Evolutionary conservation across 37 sponge, comb jelly and placozoan genomes (phyloP), one percentile per base, ranked within the genome.

Genomic region (Chondrosia reniformis): DNA sequence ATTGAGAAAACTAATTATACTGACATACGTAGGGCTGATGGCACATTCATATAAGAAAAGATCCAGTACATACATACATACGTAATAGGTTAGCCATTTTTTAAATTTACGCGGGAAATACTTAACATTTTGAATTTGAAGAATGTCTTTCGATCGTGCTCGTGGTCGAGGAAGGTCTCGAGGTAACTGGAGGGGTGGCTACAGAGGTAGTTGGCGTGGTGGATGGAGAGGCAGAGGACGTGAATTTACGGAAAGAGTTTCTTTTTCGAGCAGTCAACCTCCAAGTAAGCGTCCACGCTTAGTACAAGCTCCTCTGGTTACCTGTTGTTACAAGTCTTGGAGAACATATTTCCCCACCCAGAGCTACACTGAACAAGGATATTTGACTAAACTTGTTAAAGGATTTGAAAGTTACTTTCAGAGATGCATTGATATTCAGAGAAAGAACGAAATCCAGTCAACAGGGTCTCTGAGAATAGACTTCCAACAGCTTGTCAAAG

Each of bases 281-380:
- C 36, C 56, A 46, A 1, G 55, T 22, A 75, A 54, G 36, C 15
- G 72, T 28, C 79, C 63, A 21, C 36, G 64, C 42, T 40, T 82
- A 38, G 63, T 79, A 24, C 91, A 90, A 42, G 45, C 84, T 0
- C 55, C 81, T 30, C 72, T 92, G 9, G 43, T 7, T 12, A 74
- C 42, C 67, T 76, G 78, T 45, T 83, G 79, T 2, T 92, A 87
- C 63, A 61, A 63, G 39, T 33, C 72, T 6, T 92, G 92, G 92
- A 76, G 67, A 45, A 61, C 28, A 27, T 92, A 92, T 62, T 54
- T 87, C 37, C 85, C 85, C 0, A 54, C 86, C 24, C 80, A 92
- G 78, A 72, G 21, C 0, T 85, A 46, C 46, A 52, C 63, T 13
- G 75, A 78, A 15, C 45, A 43, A 7, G 75, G 82, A 10, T n/a